phyloP scores from a whole-genome alignment of 2,113 vertebrate genomes.

The Oreochromis aureus region DNA sequence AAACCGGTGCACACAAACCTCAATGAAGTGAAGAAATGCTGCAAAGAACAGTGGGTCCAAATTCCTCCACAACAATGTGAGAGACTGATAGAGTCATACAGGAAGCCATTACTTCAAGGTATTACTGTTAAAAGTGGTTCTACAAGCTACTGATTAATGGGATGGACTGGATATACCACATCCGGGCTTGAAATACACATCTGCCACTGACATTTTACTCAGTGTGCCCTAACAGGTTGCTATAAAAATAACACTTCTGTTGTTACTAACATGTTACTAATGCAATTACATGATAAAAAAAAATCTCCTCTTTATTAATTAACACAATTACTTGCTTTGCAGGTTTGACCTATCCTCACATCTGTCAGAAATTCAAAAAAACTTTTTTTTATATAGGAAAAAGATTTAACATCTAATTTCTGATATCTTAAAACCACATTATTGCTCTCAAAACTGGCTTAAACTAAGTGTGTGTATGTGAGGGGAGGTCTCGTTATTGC shows the following conservation, averaged over 20 bases:
- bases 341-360: neutral
- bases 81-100: neutral
- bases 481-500: fast-evolving
- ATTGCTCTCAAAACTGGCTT: neutral
- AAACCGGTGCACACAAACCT: fast-evolving
- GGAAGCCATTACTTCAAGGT: neutral
- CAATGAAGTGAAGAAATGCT: neutral
- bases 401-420: neutral
- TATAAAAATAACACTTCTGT: neutral
- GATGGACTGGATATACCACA: neutral
- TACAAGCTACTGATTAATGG: neutral
- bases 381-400: neutral
- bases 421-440: neutral
- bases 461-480: neutral
- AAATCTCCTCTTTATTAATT: fast-evolving
- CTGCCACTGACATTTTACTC: neutral
- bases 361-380: neutral
- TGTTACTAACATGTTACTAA: neutral
- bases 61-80: neutral
- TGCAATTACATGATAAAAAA: neutral
- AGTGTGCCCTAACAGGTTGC: neutral
- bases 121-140: neutral
- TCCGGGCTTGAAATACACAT: neutral
- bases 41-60: neutral
- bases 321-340: neutral